Evolutionary conservation across 2,113 vertebrate genomes (phyloP).

Genomic region (sheep (Ovis aries)): ARS-UI_Ramb_v3.0 NC_056080.1:135145001-135145500

Average conservation of each 20-base stretch:
- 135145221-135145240: neutral
- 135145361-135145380: neutral
- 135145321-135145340: neutral
- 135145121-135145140: neutral
- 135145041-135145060: neutral
- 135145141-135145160: neutral
- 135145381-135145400: neutral
- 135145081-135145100: neutral
- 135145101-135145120: conserved; percentile 8
- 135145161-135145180: neutral
- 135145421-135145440: neutral
- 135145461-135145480: neutral
- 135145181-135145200: neutral
- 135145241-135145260: neutral
- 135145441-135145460: neutral
- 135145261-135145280: neutral
- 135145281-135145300: neutral
- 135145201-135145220: neutral
- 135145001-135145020: conserved; percentile 16
- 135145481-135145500: neutral
- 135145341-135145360: neutral
- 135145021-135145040: conserved; percentile 18
- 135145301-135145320: neutral
- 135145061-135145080: neutral
- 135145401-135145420: neutral